Evolutionary conservation across 1,140 invertebrate genomes (phyloP).

Genomic region (Papilio aristodemus): DNA sequence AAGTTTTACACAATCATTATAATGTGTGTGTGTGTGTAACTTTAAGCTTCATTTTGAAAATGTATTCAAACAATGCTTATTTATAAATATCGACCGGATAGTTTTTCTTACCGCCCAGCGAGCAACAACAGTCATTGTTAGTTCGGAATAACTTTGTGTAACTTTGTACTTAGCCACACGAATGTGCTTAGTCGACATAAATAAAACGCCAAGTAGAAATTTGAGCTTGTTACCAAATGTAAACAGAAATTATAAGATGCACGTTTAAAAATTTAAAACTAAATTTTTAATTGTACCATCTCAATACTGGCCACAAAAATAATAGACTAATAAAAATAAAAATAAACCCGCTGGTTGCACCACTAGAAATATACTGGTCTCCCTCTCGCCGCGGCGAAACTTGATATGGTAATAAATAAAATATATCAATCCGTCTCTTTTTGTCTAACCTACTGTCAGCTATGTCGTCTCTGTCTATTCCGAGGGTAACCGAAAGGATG

Average conservation of each 20-base stretch:
- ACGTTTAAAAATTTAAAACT: slow-evolving; percentile 14
- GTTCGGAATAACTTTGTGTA: slow-evolving; percentile 27
- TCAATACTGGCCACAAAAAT: slow-evolving; percentile 10
- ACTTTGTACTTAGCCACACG: slow-evolving; percentile 27
- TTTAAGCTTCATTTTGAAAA: slow-evolving; percentile 6
- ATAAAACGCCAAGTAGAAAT: not conserved
- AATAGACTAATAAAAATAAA: slow-evolving; percentile 26
- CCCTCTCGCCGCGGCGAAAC: slow-evolving; percentile 59
- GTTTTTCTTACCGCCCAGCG: slow-evolving; percentile 30
- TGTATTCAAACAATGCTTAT: slow-evolving; percentile 25
- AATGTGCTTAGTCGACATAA: slow-evolving; percentile 12
- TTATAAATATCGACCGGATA: slow-evolving; percentile 23
- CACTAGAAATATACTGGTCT: slow-evolving; percentile 54
- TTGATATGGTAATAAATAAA: slow-evolving; percentile 78
- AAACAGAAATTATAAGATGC: slow-evolving; percentile 17
- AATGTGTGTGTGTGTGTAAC: not conserved
- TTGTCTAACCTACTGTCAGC: slow-evolving; percentile 10
- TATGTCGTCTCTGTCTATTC: slow-evolving; percentile 43
- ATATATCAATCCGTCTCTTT: slow-evolving; percentile 53
- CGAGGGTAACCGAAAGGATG: slow-evolving; percentile 55
- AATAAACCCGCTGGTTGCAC: slow-evolving; percentile 39
- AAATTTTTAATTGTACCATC: slow-evolving; percentile 20
- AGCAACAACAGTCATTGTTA: slow-evolving; percentile 30
- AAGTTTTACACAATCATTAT: not conserved
- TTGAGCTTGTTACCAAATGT: slow-evolving; percentile 7